These are phyloP conservation scores for Torymus texanus DNA, from an alignment of 2,888 invertebrate genomes.

Conservation along the genomic window DNA sequence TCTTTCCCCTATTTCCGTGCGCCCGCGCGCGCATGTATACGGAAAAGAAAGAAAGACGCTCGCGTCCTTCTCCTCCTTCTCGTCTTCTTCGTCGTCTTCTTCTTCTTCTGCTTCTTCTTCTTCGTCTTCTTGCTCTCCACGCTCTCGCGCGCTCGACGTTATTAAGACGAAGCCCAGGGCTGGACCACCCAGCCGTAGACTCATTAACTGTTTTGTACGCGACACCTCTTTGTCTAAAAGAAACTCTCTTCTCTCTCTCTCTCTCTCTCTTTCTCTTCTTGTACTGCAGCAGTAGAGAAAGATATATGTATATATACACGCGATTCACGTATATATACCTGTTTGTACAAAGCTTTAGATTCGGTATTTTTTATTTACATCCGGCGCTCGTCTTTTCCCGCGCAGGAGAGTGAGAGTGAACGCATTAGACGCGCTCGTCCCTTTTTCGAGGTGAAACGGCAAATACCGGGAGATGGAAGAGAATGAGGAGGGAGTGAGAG, in stretches of 20 bases:
- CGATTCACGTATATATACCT: slow-evolving; percentile 47
- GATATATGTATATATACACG: background rate
- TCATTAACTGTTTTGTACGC: slow-evolving; percentile 74
- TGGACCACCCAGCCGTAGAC: slow-evolving; percentile 74
- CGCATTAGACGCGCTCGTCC: slow-evolving; percentile 43
- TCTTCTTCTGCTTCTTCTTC: slow-evolving; percentile 50
- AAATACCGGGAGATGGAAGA: slow-evolving; percentile 13
- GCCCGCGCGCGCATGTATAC: slow-evolving; percentile 4
- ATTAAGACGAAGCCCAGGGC: slow-evolving; percentile 72
- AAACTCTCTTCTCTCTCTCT: slow-evolving; percentile 56
- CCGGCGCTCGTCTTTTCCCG: slow-evolving; percentile 38
- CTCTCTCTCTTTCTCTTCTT: background rate
- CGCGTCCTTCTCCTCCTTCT: slow-evolving; percentile 30
- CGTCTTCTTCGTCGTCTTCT: slow-evolving; percentile 31
- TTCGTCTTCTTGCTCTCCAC: slow-evolving; percentile 63
- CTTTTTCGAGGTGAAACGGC: slow-evolving; percentile 23
- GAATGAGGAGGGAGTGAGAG: background rate
- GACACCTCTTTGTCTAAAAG: slow-evolving; percentile 70
- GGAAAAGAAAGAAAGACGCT: slow-evolving; percentile 53
- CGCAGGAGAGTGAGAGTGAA: background rate
- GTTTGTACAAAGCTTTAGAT: slow-evolving; percentile 66
- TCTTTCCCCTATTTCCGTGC: slow-evolving; percentile 36
- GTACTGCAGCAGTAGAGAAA: background rate
- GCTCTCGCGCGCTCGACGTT: slow-evolving; percentile 68
- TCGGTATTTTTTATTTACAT: slow-evolving; percentile 60